Percentiles rank a stretch among this genome's conserved stretches.
phyloP scores from a whole-genome alignment of 2,113 vertebrate species.

The Lepisosteus osseus region DNA sequence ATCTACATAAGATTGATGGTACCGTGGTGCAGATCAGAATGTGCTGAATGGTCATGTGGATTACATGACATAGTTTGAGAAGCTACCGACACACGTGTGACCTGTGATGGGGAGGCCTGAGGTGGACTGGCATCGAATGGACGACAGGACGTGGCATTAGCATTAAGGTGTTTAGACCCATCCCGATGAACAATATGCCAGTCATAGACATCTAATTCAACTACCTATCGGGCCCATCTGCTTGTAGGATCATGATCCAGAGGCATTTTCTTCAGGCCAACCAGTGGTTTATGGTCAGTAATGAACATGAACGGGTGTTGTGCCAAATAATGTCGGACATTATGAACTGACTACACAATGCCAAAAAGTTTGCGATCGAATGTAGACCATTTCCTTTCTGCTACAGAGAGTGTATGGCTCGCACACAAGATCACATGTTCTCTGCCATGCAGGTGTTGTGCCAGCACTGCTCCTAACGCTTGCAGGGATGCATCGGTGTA shows the following conservation, averaged over 20 bases:
- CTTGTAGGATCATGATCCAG: constrained; percentile 20
- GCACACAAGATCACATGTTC: neutral
- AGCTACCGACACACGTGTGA: too few species aligned
- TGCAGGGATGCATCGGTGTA: neutral
- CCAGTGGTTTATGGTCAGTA: constrained; percentile 20
- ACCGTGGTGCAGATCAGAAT: too few species aligned
- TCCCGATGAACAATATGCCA: constrained; percentile 20
- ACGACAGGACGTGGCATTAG: constrained; percentile 15
- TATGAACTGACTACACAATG: neutral
- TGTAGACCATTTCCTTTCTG: neutral
- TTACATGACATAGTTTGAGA: too few species aligned
- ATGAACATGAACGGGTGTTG: constrained; percentile 10
- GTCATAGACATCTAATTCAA: constrained; percentile 21
- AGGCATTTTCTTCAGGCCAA: neutral
- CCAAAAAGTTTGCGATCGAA: neutral
- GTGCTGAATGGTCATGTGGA: too few species aligned
- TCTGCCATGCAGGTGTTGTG: neutral
- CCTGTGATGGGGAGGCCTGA: too few species aligned
- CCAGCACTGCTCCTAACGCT: neutral
- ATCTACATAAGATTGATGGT: too few species aligned
- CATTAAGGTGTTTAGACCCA: constrained; percentile 16
- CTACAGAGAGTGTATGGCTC: neutral
- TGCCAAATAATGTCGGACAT: neutral
- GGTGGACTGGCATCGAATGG: neutral
- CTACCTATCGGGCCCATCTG: constrained; percentile 7